Evolutionary conservation across 2,888 invertebrate genomes (phyloP).

Genomic region (Drosophila macrospina): DNA sequence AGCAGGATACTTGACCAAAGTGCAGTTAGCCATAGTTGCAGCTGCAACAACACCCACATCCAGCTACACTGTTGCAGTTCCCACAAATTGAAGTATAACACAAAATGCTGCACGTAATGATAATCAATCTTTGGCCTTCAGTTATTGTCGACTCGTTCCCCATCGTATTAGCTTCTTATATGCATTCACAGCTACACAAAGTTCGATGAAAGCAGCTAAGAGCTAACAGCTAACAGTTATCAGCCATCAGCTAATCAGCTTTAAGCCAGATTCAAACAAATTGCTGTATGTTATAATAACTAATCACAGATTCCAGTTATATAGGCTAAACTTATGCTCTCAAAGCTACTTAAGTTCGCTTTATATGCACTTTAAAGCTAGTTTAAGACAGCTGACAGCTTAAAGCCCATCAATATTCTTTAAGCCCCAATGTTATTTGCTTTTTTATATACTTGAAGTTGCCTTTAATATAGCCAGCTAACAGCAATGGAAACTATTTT

Average conservation of each 20-base stretch:
- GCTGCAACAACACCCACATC: neutral
- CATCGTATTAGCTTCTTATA: neutral
- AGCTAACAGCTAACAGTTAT: neutral
- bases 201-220: neutral
- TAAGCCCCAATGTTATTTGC: too few species aligned
- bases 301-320: too few species aligned
- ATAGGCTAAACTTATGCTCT: too few species aligned
- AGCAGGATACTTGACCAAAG: conserved; percentile 3
- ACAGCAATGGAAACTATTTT: too few species aligned
- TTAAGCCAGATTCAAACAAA: neutral
- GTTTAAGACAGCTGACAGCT: too few species aligned
- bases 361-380: too few species aligned
- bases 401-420: too few species aligned
- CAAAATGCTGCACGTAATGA: neutral
- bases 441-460: too few species aligned
- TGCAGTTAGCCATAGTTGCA: neutral
- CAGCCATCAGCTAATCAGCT: neutral
- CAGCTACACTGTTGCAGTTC: neutral
- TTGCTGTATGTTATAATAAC: too few species aligned
- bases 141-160: neutral
- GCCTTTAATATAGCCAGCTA: neutral
- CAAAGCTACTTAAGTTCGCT: too few species aligned
- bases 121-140: neutral
- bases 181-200: neutral
- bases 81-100: too few species aligned